Percentiles rank a stretch among this genome's conserved stretches.
Conservation (phyloP, 2,888 invertebrate species). For the Scaptomyza polygonia region DNA sequence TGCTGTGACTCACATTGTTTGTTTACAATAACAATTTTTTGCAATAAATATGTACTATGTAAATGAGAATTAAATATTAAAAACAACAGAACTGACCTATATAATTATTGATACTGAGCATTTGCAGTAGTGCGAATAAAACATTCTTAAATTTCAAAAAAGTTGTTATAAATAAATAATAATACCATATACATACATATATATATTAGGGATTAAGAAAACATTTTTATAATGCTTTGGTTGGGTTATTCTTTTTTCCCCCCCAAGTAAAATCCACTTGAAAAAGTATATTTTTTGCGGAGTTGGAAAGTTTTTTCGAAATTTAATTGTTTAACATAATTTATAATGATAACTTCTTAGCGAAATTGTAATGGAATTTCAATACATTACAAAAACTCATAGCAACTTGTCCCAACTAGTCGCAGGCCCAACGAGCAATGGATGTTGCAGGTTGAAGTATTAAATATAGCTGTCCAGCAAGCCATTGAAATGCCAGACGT, state of each 20-base stretch:
- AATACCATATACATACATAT: no score
- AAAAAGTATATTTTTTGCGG: no score
- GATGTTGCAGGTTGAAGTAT: constrained; percentile 10
- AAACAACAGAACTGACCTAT: constrained; percentile 54
- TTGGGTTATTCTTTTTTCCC: no score
- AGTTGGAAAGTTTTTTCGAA: no score
- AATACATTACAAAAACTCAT: background rate
- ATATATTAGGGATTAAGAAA: no score
- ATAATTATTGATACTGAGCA: constrained; percentile 28
- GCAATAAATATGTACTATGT: constrained; percentile 23
- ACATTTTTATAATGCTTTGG: no score
- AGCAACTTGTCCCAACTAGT: no score
- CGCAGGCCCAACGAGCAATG: background rate
- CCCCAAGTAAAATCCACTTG: no score
- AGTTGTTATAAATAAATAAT: background rate
- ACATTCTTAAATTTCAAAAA: constrained; percentile 3
- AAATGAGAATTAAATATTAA: constrained; percentile 15
- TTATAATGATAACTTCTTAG: no score
- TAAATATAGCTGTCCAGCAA: constrained; percentile 33
- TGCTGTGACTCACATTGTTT: constrained; percentile 25
- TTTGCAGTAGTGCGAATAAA: background rate
- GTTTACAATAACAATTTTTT: constrained; percentile 11
- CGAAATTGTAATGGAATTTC: background rate
- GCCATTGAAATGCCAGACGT: constrained; percentile 55
- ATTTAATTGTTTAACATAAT: no score